phyloP scores from a whole-genome alignment of 1,140 invertebrate genomes.

The Aplysia californica region DNA sequence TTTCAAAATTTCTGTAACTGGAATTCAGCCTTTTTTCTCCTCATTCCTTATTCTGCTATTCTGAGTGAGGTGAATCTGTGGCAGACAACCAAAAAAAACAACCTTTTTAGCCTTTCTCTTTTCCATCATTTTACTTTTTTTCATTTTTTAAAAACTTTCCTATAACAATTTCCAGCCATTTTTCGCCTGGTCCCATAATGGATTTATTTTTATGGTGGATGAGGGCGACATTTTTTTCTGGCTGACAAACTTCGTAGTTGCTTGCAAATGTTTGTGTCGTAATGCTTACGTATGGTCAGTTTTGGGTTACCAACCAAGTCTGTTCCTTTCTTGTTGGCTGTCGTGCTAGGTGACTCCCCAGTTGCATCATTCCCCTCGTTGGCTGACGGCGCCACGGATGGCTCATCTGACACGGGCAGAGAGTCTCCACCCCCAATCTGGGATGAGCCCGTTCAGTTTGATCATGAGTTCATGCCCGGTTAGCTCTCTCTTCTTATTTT shows the following conservation, averaged over 20 bases:
- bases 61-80: no score
- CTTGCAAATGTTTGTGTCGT: no score
- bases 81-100: neutral
- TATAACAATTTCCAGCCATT: neutral
- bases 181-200: no score
- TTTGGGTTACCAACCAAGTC: no score
- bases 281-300: no score
- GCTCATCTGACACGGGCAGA: slow-evolving; percentile 24
- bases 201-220: no score
- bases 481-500: slow-evolving; percentile 30
- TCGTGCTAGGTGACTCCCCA: slow-evolving; percentile 15
- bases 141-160: neutral
- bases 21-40: no score
- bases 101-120: neutral
- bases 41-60: no score
- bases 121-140: neutral
- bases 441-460: slow-evolving; percentile 41
- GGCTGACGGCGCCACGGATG: slow-evolving; percentile 1
- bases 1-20: no score
- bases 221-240: no score
- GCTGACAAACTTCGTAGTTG: no score
- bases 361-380: neutral
- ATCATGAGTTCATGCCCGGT: slow-evolving; percentile 41
- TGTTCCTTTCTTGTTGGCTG: neutral
- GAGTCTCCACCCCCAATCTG: slow-evolving; percentile 54